Percentiles rank a stretch among this genome's conserved stretches.
phyloP scores from a whole-genome alignment of 2,113 vertebrate genomes.

The Anhinga rufa region DNA sequence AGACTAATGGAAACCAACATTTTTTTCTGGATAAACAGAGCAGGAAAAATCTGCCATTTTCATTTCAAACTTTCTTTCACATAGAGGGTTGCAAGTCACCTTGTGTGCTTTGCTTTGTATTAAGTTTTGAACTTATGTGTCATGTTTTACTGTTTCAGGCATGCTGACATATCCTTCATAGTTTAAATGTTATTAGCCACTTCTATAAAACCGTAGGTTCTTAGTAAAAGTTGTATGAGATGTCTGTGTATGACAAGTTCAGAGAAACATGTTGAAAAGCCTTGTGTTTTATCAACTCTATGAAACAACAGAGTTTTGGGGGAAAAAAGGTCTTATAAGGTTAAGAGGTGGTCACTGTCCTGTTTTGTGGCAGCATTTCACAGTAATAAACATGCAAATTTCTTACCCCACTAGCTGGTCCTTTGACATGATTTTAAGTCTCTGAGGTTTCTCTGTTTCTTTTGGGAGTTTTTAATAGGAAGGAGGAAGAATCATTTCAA shows the following conservation, averaged over 20 bases:
- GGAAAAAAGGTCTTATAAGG: not conserved
- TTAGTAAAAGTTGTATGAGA: not conserved
- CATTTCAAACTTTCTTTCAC: not conserved
- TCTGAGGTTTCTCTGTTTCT: not conserved
- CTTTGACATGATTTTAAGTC: not conserved
- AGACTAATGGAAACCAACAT: not conserved
- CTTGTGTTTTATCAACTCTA: not conserved
- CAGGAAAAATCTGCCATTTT: not conserved
- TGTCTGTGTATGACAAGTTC: not conserved
- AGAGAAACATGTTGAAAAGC: not conserved
- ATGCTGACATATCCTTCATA: not conserved
- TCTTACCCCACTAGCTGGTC: not conserved
- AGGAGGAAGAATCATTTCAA: not conserved
- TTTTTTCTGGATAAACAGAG: not conserved
- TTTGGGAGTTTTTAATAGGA: not conserved
- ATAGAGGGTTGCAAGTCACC: not conserved
- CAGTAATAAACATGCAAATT: not conserved
- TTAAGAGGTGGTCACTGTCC: not conserved
- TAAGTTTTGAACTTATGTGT: not conserved
- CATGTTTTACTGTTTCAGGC: not conserved
- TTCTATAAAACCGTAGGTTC: not conserved
- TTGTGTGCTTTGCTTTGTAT: not conserved
- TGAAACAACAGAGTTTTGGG: not conserved
- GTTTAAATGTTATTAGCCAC: not conserved
- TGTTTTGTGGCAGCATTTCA: not conserved